Base-by-base conservation (phyloP, 2,113 vertebrate genomes). In the Empidonax alnorum region DNA sequence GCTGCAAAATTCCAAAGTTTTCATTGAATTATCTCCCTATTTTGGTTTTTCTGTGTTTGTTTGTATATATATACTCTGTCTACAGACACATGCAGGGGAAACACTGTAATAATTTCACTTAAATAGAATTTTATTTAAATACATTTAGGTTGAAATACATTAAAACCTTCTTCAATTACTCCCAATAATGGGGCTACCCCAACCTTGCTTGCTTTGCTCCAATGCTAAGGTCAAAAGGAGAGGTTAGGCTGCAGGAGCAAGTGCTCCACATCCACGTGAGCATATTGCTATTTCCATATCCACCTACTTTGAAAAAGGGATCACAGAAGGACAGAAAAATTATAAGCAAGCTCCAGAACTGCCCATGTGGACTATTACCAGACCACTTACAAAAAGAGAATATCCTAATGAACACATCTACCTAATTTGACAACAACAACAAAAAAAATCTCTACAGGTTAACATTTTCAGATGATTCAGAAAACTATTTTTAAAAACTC, bases 201-300 rank as follows among this genome's bases (percentile, higher is more conserved):
- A 84, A 14, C 59, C 28, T 28, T 62, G 12, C 50, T 66, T 74
- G 21, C 15, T 58, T 61, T 78, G 56, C 31, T 87, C 27, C n/a
- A 74, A 4, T 15, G 24, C n/a, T 49, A 65, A 62, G 28, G 31
- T 6, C 74, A 46, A 62, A 86, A 80, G 77, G 61, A 56, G 66
- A 52, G 23, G 21, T 50, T 10, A 52, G 53, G 46, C 59, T 84
- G 58, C 44, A 89, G 68, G 63, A 89, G 30, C 37, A 71, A 44
- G 44, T 7, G 27, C 14, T 62, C 12, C 28, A 4, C 4, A n/a
- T 8, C n/a, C 0, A 0, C 10, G 11, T 20, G 21, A 93, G 31
- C 46, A 65, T 20, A 81, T 0, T 61, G 41, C 27, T 30, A 74
- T 62, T 89, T 78, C 65, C 3, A 2, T 30, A 69, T 33, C 37